Conservation (phyloP, 2,797 vertebrate species). For the Lithobates sylvaticus region DNA sequence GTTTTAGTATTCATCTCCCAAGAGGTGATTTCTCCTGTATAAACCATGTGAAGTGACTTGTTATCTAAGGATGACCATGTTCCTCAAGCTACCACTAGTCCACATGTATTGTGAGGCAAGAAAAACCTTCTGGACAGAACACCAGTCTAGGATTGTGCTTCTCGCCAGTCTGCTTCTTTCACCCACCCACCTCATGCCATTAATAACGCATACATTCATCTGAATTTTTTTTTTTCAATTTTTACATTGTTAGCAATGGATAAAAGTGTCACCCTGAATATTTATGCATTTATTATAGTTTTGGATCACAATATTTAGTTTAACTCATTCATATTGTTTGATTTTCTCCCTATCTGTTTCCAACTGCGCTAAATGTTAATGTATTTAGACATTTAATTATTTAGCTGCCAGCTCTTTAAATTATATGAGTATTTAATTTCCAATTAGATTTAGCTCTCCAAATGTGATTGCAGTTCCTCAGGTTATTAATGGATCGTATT, state of each 20-base stretch:
- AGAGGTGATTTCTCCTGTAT: too few relatives aligned
- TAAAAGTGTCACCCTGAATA: background rate
- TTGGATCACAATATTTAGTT: slow-evolving; percentile 22
- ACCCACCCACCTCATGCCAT: background rate
- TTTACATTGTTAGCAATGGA: background rate
- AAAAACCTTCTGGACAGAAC: too few relatives aligned
- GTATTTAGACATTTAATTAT: slow-evolving; percentile 57
- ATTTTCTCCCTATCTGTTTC: slow-evolving; percentile 32
- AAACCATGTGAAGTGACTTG: too few relatives aligned
- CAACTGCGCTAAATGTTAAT: slow-evolving; percentile 27
- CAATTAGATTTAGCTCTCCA: slow-evolving; percentile 50
- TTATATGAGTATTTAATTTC: slow-evolving; percentile 57
- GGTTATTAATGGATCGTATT: slow-evolving; percentile 44
- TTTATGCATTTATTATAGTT: slow-evolving; percentile 14
- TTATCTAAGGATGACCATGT: too few relatives aligned
- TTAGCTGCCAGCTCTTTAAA: slow-evolving; percentile 53
- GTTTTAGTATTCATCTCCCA: too few relatives aligned
- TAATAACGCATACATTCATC: background rate
- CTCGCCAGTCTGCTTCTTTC: background rate
- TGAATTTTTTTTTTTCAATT: background rate
- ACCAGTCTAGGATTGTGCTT: too few relatives aligned
- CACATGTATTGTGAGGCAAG: too few relatives aligned
- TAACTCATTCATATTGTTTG: slow-evolving; percentile 36
- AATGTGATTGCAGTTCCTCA: slow-evolving; percentile 49
- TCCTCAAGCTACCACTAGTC: too few relatives aligned